These are phyloP conservation scores for Palaemon carinicauda DNA, from an alignment of 1,140 invertebrate genomes.

Conservation along the genomic window DNA sequence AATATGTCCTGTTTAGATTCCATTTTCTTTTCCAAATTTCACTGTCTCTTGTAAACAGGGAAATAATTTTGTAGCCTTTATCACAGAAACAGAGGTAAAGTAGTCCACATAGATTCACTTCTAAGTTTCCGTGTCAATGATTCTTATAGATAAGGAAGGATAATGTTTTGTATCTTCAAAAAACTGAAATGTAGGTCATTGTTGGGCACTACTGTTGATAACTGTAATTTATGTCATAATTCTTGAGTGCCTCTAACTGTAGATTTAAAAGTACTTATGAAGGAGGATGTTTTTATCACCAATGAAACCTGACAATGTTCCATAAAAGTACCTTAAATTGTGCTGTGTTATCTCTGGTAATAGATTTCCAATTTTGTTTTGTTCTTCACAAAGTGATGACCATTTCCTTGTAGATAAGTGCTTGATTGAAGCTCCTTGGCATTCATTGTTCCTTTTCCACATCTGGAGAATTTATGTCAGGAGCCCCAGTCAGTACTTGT, in stretches of 20 bases:
- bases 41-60: too few species aligned
- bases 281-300: not conserved
- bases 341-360: constrained; percentile 22
- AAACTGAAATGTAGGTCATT: constrained; percentile 13
- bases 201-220: too few species aligned
- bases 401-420: not conserved
- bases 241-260: too few species aligned
- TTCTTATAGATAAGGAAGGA: too few species aligned
- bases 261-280: too few species aligned
- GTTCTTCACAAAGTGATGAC: constrained; percentile 11
- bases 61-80: too few species aligned
- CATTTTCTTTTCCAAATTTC: not conserved
- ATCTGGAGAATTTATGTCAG: not conserved
- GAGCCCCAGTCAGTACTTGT: not conserved
- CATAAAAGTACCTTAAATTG: constrained; percentile 45
- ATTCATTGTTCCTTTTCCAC: not conserved
- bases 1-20: too few species aligned
- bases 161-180: too few species aligned
- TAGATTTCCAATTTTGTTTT: constrained; percentile 11
- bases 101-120: too few species aligned
- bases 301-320: constrained; percentile 31
- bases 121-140: too few species aligned
- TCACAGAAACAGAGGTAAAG: too few species aligned
- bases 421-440: not conserved
- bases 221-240: too few species aligned